Conservation (phyloP, 2,888 invertebrate species). For the Cremastinae sp. region DNA sequence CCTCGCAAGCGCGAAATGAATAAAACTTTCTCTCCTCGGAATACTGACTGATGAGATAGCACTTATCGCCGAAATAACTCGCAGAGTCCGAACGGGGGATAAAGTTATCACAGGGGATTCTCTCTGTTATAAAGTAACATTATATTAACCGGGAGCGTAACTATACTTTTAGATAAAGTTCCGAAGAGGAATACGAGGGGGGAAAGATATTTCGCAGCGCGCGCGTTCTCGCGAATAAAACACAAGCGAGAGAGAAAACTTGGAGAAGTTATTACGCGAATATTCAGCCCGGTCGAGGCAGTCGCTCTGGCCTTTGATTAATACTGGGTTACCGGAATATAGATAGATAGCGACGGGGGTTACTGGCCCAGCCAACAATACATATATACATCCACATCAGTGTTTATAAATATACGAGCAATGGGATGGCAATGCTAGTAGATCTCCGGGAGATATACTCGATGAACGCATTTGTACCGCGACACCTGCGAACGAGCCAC, state of each 20-base stretch:
- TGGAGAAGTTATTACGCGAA: conserved; percentile 58
- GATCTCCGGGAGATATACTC: conserved; percentile 73
- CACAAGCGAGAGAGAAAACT: conserved; percentile 36
- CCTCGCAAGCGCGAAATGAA: too few relatives aligned
- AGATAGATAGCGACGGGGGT: conserved; percentile 63
- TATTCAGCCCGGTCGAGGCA: conserved; percentile 49
- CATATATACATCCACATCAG: conserved; percentile 19
- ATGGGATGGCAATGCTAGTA: conserved; percentile 71
- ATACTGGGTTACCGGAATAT: conserved; percentile 60
- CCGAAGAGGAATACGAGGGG: conserved; percentile 4
- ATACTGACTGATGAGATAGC: too few relatives aligned
- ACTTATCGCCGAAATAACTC: too few relatives aligned
- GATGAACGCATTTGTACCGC: conserved; percentile 73
- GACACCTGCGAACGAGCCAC: conserved; percentile 74
- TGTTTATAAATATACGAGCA: conserved; percentile 31
- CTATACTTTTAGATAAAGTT: conserved; percentile 48
- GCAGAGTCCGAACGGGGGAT: too few relatives aligned
- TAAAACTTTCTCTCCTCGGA: too few relatives aligned
- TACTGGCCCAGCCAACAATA: conserved; percentile 55
- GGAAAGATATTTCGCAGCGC: conserved; percentile 34
- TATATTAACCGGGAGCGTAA: conserved; percentile 8
- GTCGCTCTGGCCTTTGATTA: conserved; percentile 54
- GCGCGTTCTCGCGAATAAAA: conserved; percentile 7
- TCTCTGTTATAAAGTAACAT: conserved; percentile 3
- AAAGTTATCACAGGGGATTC: too few relatives aligned